phyloP scores from a whole-genome alignment of 2,113 vertebrate genomes.

The Anarrhichthys ocellatus region DNA sequence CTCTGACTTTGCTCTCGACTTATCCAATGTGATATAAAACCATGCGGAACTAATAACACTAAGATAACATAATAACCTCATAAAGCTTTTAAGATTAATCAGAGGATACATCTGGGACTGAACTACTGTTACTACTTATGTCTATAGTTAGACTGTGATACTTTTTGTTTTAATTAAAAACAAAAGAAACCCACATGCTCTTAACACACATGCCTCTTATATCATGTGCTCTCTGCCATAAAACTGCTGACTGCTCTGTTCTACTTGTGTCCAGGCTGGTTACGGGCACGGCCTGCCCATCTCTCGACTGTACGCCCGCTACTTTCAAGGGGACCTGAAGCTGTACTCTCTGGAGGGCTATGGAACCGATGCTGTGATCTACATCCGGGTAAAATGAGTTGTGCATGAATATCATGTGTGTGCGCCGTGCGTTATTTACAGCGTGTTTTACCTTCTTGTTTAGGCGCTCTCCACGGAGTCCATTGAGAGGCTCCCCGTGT shows the following conservation, averaged over 20 bases:
- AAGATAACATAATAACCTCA: not conserved
- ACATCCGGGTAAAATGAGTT: constrained; percentile 89
- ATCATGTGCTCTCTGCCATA: not conserved
- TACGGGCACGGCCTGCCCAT: constrained; percentile 97
- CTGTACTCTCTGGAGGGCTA: constrained; percentile 97
- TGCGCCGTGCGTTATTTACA: too few relatives aligned
- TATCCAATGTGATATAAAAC: too few relatives aligned
- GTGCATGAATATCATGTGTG: not conserved
- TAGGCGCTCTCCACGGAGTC: constrained; percentile 97
- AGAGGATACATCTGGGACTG: too few relatives aligned
- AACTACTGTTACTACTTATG: too few relatives aligned
- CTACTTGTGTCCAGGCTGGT: constrained; percentile 86
- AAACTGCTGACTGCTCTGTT: not conserved
- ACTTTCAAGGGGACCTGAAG: constrained; percentile 98
- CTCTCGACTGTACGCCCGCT: constrained; percentile 95
- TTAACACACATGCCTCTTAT: not conserved
- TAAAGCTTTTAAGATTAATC: not conserved
- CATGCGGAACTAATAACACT: not conserved
- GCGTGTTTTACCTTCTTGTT: not conserved
- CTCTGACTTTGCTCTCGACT: not conserved
- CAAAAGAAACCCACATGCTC: too few relatives aligned
- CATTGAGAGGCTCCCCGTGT: constrained; percentile 94
- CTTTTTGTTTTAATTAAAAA: too few relatives aligned
- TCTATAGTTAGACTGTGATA: too few relatives aligned
- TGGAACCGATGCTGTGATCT: constrained; percentile 95